Base-by-base conservation (phyloP, 2,797 vertebrate species). In the Gobio occitaniae region DNA sequence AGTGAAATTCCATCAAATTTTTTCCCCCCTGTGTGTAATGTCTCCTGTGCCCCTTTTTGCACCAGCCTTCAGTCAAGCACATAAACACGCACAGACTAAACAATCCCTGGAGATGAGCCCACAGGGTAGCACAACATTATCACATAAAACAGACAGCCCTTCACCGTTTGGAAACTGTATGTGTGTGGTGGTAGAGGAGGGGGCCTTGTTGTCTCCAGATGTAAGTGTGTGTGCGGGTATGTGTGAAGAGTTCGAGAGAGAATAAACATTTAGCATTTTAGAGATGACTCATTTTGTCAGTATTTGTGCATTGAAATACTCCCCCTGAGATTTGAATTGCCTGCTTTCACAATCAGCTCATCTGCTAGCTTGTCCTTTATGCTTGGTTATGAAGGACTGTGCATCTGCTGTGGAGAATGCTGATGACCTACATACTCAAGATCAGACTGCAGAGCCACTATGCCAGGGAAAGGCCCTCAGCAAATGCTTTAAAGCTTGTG, bases 351-450 rank as follows among this genome's bases (percentile, higher is more conserved):
- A 85, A 88, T 88, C 88, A 86, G 89, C 80, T 84, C 85, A 83
- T 90, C 84, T 85, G 74, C 90, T 91, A 86, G 86, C 94, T 94
- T 93, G 94, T 95, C 94, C 92, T 95, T 95, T 93, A 94, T 90
- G 92, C 91, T 93, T 91, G 89, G 90, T 92, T 90, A 90, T 92
- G 91, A 93, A 93, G 92, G 92, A 92, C 91, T 90, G 87, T 68
- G 89, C 89, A 90, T 88, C 74, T 88, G 91, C 84, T 68, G 66
- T 91, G 89, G 88, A 87, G 93, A 94, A 94, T 93, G 91, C 89
- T 90, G 91, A 94, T 95, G 94, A 94, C 94, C 94, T 94, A 94
- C 93, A 94, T 95, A 92, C 74, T 84, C 80, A 90, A 82, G 59
- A 86, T 93, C 93, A 90, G 92, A 94, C 92, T 92, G 91, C 93